phyloP scores from a whole-genome alignment of 2,113 vertebrate genomes.

The Menidia beryllina region DNA sequence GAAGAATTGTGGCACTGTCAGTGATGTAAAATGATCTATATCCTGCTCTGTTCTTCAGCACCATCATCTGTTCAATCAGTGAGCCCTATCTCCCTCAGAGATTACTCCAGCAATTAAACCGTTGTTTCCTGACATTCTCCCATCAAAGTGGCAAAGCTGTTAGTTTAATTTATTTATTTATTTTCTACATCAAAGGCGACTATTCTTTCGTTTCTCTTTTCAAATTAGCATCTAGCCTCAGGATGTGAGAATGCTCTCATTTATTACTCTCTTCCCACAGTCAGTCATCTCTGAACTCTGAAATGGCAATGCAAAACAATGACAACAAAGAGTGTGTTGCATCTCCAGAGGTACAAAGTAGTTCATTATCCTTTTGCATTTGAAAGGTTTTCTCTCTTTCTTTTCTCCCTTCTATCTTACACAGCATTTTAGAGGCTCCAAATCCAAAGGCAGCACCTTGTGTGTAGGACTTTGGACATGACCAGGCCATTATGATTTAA shows the following conservation, averaged over 20 bases:
- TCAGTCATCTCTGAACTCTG: slow-evolving; percentile 62
- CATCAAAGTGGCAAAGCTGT: slow-evolving; percentile 72
- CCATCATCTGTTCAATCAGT: slow-evolving; percentile 32
- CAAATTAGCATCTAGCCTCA: slow-evolving; percentile 78
- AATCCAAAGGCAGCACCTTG: slow-evolving; percentile 43
- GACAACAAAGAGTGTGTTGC: slow-evolving; percentile 61
- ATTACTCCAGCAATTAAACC: slow-evolving; percentile 76
- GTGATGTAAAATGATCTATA: neutral
- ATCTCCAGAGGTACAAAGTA: slow-evolving; percentile 67
- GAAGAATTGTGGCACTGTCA: slow-evolving; percentile 1
- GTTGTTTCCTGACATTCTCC: slow-evolving; percentile 75
- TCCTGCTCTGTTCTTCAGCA: slow-evolving; percentile 12
- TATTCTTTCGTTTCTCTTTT: slow-evolving; percentile 78
- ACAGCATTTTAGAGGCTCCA: slow-evolving; percentile 39
- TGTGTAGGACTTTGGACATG: slow-evolving; percentile 25
- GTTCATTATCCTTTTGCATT: slow-evolving; percentile 62
- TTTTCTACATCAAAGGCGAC: slow-evolving; percentile 78
- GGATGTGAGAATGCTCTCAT: slow-evolving; percentile 63
- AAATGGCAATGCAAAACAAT: slow-evolving; percentile 72
- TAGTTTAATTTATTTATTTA: slow-evolving; percentile 77
- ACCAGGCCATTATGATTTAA: slow-evolving; percentile 57
- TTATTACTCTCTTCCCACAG: slow-evolving; percentile 41
- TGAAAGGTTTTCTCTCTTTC: too few relatives aligned
- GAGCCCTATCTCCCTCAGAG: slow-evolving; percentile 43
- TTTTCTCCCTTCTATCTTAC: slow-evolving; percentile 29